These are phyloP conservation scores for Podarcis cretensis DNA, from an alignment of 2,113 vertebrate genomes.

Conservation along the genomic window DNA sequence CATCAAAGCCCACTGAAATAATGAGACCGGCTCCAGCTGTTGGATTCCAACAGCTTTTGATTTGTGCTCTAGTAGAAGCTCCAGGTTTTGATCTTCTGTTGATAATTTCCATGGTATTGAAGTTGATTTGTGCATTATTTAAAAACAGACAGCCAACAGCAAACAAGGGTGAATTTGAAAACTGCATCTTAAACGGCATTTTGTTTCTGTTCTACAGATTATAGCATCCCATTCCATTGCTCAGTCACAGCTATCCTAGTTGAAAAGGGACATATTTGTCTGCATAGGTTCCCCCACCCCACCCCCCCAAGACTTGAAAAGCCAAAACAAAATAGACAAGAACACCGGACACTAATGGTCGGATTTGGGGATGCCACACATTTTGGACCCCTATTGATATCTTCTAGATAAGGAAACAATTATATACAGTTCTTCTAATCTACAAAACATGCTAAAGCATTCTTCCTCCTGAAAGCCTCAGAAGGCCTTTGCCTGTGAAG, in stretches of 20 bases:
- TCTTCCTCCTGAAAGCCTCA: fast-evolving
- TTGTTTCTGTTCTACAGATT: slow-evolving; percentile 56
- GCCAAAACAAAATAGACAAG: slow-evolving; percentile 15
- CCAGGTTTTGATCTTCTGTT: slow-evolving; percentile 83
- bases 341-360: slow-evolving; percentile 2
- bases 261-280: slow-evolving; percentile 20
- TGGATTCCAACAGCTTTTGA: slow-evolving; percentile 84
- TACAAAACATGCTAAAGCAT: background rate
- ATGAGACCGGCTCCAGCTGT: slow-evolving; percentile 83
- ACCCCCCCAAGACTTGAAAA: background rate
- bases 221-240: slow-evolving; percentile 22
- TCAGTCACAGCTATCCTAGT: background rate
- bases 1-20: slow-evolving; percentile 82
- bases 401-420: background rate
- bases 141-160: slow-evolving; percentile 66
- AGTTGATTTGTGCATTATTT: slow-evolving; percentile 81
- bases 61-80: slow-evolving; percentile 78
- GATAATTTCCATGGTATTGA: slow-evolving; percentile 81
- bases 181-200: slow-evolving; percentile 66
- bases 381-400: background rate
- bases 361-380: background rate
- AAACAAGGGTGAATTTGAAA: slow-evolving; percentile 77
- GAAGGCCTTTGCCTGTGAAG: background rate
- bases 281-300: background rate
- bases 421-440: background rate